These are phyloP conservation scores for Trichonephila clavipes DNA, from an alignment of 1,140 invertebrate species.

Conservation along the genomic window DNA sequence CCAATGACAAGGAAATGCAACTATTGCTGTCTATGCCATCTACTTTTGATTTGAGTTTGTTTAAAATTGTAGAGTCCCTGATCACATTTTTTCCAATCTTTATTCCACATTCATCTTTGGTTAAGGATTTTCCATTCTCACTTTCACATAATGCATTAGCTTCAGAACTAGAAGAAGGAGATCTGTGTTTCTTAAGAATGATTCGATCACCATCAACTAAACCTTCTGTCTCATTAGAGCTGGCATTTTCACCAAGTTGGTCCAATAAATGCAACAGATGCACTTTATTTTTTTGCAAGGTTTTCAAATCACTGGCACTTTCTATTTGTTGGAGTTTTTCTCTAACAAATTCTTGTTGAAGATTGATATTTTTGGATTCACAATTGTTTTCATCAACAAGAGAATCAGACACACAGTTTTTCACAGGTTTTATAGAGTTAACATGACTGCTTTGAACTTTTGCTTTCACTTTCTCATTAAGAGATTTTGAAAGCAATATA, in stretches of 20 bases:
- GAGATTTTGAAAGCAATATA: constrained; percentile 34
- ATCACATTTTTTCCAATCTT: constrained; percentile 55
- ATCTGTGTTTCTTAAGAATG: constrained; percentile 49
- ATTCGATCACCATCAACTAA: constrained; percentile 57
- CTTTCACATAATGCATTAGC: constrained; percentile 21
- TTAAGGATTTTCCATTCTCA: constrained; percentile 55
- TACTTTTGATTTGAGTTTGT: constrained; percentile 41
- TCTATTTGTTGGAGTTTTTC: constrained; percentile 52
- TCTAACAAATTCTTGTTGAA: constrained; percentile 69
- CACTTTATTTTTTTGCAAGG: constrained; percentile 80
- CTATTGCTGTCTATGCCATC: constrained; percentile 56
- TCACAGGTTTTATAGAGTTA: constrained; percentile 53
- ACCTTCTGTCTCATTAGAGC: constrained; percentile 79
- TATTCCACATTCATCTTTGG: constrained; percentile 63
- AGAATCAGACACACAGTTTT: constrained; percentile 74
- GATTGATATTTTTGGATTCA: constrained; percentile 66
- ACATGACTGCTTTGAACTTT: constrained; percentile 36
- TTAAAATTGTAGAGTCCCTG: constrained; percentile 52
- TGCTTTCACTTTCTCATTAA: constrained; percentile 22
- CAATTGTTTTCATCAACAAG: constrained; percentile 78
- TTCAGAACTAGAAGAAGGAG: constrained; percentile 49
- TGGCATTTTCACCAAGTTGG: constrained; percentile 78
- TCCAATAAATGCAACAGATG: constrained; percentile 80
- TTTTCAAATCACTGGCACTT: constrained; percentile 79
- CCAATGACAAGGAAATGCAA: constrained; percentile 66